Evolutionary conservation across 2,888 invertebrate species (phyloP).

Genomic region (Pherbina coryleti): DNA sequence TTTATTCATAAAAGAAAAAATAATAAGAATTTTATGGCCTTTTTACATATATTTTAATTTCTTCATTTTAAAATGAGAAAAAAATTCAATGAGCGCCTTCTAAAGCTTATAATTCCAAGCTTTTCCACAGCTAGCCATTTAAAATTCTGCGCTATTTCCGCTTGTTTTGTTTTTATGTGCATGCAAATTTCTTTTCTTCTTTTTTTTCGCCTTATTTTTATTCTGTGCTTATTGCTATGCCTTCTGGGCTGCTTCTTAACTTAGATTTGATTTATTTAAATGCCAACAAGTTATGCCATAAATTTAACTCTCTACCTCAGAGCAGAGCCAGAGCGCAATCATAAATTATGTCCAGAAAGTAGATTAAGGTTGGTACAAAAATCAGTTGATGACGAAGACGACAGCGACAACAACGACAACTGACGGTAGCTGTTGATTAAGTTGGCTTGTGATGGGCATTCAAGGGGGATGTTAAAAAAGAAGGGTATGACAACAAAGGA

Average conservation of each 20-base stretch:
- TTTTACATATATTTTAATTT: too few relatives aligned
- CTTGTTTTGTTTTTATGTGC: not conserved
- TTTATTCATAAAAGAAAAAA: too few relatives aligned
- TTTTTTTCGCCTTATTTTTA: not conserved
- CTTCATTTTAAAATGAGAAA: not conserved
- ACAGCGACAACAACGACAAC: not conserved
- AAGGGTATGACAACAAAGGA: too few relatives aligned
- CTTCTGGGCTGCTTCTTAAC: not conserved
- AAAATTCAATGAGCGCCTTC: not conserved
- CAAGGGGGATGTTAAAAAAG: too few relatives aligned
- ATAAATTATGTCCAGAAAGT: constrained; percentile 18
- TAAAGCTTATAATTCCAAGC: too few relatives aligned
- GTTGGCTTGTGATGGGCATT: not conserved
- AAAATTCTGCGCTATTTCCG: constrained; percentile 1
- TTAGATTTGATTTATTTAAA: not conserved
- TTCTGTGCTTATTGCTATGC: not conserved
- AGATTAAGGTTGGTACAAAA: constrained; percentile 16
- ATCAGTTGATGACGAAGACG: not conserved
- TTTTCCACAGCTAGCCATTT: not conserved
- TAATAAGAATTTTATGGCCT: too few relatives aligned
- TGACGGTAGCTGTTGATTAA: not conserved
- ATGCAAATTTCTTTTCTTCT: not conserved
- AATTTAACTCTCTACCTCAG: not conserved
- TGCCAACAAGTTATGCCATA: constrained; percentile 2
- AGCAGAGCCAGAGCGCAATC: not conserved